Evolutionary conservation across 2,113 vertebrate species (phyloP), one percentile per base, ranked within the genome.

Genomic region (Apaloderma vittatum): DNA sequence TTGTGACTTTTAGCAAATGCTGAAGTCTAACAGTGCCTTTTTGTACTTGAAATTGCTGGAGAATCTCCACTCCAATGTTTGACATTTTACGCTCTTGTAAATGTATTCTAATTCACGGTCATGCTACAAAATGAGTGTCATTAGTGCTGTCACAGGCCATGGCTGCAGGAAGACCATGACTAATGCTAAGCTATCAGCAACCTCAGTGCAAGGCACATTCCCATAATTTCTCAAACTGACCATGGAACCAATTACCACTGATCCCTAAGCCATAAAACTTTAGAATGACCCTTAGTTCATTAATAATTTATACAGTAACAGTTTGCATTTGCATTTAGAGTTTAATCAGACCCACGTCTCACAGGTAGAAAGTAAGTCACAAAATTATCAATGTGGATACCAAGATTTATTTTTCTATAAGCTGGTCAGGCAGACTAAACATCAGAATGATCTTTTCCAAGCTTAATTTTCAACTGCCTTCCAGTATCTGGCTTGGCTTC

Each of bases 211-310:
- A 98, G 98, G 98, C 98, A 97, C 97, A 98, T 97, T 98, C 98
- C 98, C 95, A 96, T 99, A 98, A 99, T 99, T 99, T 98, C 98
- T 99, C 98, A 99, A 98, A 99, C 98, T 99, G 98, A 99, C 99
- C 99, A 98, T 99, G 98, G 98, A 99, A 98, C 98, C 98, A 98
- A 99, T 99, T 99, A 99, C 97, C 98, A 98, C 95, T 96, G 98
- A 98, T 99, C 98, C 96, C 96, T 96, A 98, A 98, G 97, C 98
- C 98, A 99, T 99, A 99, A 99, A 99, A 98, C 98, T 98, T 99
- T 90, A 98, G 98, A 99, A 99, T 99, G 98, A 99, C 98, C 97
- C 95, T 67, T 97, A 98, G 98, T 99, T 99, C 98, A 99, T 99
- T 99, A 99, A 99, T 99, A 99, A 99, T 99, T 97, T 98, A 99